Percentiles rank a stretch among this genome's conserved stretches.
These are phyloP conservation scores for Lerista edwardsae DNA, from an alignment of 2,797 vertebrate species.

Conservation along the genomic window DNA sequence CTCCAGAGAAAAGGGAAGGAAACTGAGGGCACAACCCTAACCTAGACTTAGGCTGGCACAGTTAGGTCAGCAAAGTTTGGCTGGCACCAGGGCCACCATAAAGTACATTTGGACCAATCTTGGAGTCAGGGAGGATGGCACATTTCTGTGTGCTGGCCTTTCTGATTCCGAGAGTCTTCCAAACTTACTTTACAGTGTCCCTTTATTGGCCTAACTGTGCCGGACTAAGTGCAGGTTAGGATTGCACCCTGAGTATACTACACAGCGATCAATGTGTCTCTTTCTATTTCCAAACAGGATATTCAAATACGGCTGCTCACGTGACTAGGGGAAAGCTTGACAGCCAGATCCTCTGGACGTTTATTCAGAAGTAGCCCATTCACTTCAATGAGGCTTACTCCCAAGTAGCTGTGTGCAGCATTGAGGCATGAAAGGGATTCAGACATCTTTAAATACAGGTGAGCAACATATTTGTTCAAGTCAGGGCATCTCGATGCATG, in stretches of 20 bases:
- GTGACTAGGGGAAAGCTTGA: background rate
- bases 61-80: too few relatives aligned
- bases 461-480: background rate
- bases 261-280: background rate
- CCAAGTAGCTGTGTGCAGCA: background rate
- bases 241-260: too few relatives aligned
- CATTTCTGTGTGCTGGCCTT: too few relatives aligned
- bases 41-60: too few relatives aligned
- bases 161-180: too few relatives aligned
- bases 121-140: too few relatives aligned
- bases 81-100: too few relatives aligned
- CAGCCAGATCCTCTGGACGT: background rate
- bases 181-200: too few relatives aligned
- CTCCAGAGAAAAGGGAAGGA: background rate
- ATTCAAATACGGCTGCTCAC: background rate
- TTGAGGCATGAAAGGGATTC: background rate
- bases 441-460: background rate
- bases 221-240: too few relatives aligned
- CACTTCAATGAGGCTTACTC: background rate
- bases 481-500: background rate
- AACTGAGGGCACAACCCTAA: too few relatives aligned
- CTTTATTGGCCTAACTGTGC: too few relatives aligned
- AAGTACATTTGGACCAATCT: too few relatives aligned
- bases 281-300: background rate
- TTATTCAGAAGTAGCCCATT: background rate